phyloP scores from a whole-genome alignment of 2,888 invertebrate species.

The Cybosia mesomella region DNA sequence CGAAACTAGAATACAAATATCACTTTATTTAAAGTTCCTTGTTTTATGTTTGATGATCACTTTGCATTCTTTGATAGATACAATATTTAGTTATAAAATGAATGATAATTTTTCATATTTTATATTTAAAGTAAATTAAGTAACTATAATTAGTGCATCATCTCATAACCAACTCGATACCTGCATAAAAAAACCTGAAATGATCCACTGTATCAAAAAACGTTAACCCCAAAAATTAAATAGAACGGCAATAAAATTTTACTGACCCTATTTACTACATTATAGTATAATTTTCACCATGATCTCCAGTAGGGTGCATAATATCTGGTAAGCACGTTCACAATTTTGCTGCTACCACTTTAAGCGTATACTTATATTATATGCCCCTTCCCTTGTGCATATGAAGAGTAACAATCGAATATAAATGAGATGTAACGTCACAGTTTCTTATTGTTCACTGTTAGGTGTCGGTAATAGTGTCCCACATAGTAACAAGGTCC shows the following conservation, averaged over 20 bases:
- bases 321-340: too few species aligned
- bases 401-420: slow-evolving; percentile 37
- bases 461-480: slow-evolving; percentile 55
- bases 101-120: too few species aligned
- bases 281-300: too few species aligned
- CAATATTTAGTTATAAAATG: too few species aligned
- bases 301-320: too few species aligned
- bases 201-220: background rate
- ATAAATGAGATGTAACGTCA: slow-evolving; percentile 37
- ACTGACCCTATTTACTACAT: too few species aligned
- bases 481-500: slow-evolving; percentile 71
- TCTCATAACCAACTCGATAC: background rate
- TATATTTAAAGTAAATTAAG: background rate
- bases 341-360: too few species aligned
- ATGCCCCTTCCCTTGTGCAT: background rate
- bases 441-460: slow-evolving; percentile 21
- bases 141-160: background rate
- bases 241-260: background rate
- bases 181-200: too few species aligned
- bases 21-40: background rate
- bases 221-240: background rate
- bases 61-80: background rate
- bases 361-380: too few species aligned
- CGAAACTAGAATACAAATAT: background rate
- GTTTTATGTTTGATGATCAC: background rate